Percentiles rank a stretch among this genome's conserved stretches.
Conservation (phyloP, 1,140 invertebrate genomes). For the Drosophila parvula region DNA sequence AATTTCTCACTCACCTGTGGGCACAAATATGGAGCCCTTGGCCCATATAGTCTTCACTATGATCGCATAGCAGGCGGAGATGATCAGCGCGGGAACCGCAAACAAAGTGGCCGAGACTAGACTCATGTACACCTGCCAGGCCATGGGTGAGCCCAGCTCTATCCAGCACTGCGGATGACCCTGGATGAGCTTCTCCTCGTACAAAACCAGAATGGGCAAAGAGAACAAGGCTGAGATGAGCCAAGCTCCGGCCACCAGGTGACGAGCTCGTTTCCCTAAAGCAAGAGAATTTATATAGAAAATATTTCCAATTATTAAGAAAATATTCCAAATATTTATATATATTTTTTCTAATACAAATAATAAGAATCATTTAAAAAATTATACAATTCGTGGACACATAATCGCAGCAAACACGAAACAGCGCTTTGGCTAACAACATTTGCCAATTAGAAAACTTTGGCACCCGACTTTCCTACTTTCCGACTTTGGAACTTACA, state of each 20-base stretch:
- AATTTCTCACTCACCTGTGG: slow-evolving; percentile 66
- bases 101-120: slow-evolving; percentile 93
- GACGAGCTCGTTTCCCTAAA: slow-evolving; percentile 92
- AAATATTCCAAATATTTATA: too few species aligned
- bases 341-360: not conserved
- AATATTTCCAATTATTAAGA: not conserved
- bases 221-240: slow-evolving; percentile 92
- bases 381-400: not conserved
- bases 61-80: slow-evolving; percentile 94
- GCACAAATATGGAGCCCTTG: slow-evolving; percentile 87
- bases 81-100: slow-evolving; percentile 94
- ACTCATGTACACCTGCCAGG: slow-evolving; percentile 96
- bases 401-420: slow-evolving; percentile 23
- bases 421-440: slow-evolving; percentile 41
- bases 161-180: slow-evolving; percentile 95
- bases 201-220: slow-evolving; percentile 92
- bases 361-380: not conserved
- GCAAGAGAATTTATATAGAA: slow-evolving; percentile 11
- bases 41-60: slow-evolving; percentile 97
- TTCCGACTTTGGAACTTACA: slow-evolving; percentile 88
- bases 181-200: slow-evolving; percentile 91
- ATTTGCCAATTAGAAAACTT: slow-evolving; percentile 77
- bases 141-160: slow-evolving; percentile 88
- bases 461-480: slow-evolving; percentile 15
- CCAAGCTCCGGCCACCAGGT: slow-evolving; percentile 93